Conservation (phyloP, 2,797 vertebrate genomes). For the Pseudotriccus pelzelni region DNA sequence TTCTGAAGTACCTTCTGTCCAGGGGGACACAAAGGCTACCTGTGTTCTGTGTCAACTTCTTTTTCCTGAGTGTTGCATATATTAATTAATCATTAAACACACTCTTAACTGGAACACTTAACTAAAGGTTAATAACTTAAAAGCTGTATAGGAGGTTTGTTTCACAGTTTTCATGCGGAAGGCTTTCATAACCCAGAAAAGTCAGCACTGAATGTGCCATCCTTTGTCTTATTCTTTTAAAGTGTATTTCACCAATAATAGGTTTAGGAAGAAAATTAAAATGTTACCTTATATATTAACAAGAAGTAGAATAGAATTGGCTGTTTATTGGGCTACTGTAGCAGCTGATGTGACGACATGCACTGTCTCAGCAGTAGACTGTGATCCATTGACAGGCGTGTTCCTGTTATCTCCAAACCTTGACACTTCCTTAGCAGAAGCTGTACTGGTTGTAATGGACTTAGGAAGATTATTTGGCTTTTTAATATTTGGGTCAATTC, state of each 20-base stretch:
- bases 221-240: background rate
- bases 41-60: background rate
- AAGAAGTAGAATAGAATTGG: background rate
- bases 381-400: background rate
- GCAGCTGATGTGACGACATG: background rate
- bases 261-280: background rate
- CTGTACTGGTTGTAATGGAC: background rate
- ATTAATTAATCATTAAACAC: conserved; percentile 53
- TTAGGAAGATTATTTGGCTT: background rate
- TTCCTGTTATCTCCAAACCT: background rate
- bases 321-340: background rate
- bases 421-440: background rate
- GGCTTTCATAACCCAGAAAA: background rate
- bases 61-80: background rate
- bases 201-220: background rate
- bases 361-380: background rate
- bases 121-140: conserved; percentile 13
- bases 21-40: background rate
- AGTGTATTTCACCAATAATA: background rate
- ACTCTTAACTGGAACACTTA: background rate
- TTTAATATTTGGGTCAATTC: background rate
- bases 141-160: background rate
- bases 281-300: background rate
- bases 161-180: background rate
- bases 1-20: background rate